Conservation (phyloP, 2,113 vertebrate species). For the Rhizomys pruinosus region DNA sequence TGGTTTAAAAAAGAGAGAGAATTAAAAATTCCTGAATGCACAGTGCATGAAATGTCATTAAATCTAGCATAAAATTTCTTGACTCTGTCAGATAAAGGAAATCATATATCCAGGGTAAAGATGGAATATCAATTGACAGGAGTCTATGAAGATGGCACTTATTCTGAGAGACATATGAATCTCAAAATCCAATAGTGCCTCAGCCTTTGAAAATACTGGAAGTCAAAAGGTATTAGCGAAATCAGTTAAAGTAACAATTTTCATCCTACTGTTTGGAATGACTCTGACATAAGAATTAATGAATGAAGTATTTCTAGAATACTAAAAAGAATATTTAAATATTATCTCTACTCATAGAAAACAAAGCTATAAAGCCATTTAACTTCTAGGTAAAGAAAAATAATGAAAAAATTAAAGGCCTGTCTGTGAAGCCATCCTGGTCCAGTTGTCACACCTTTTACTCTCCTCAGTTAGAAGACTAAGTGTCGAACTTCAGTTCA, state of each 20-base stretch:
- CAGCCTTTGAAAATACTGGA: slow-evolving; percentile 65
- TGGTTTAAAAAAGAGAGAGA: slow-evolving; percentile 55
- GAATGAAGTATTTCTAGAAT: slow-evolving; percentile 58
- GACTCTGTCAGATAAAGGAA: slow-evolving; percentile 76
- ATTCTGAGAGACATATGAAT: slow-evolving; percentile 54
- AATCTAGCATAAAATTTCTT: slow-evolving; percentile 71
- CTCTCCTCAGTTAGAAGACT: slow-evolving; percentile 19
- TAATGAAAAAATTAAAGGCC: background rate
- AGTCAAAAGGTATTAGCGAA: slow-evolving; percentile 70
- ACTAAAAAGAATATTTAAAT: slow-evolving; percentile 53
- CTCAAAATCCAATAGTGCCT: slow-evolving; percentile 60
- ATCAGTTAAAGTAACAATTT: slow-evolving; percentile 65
- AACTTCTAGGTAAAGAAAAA: slow-evolving; percentile 40
- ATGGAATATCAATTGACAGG: slow-evolving; percentile 73
- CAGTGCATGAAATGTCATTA: slow-evolving; percentile 72
- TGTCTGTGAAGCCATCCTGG: slow-evolving; percentile 3
- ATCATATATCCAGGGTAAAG: slow-evolving; percentile 69
- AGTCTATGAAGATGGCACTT: slow-evolving; percentile 64
- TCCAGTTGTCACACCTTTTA: background rate
- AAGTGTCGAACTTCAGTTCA: slow-evolving; percentile 55
- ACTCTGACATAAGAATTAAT: slow-evolving; percentile 73
- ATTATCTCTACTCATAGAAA: slow-evolving; percentile 40
- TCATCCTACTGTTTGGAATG: slow-evolving; percentile 64
- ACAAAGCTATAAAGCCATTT: slow-evolving; percentile 34
- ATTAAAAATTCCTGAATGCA: slow-evolving; percentile 72